Percentiles rank a stretch among this genome's conserved stretches.
These are phyloP conservation scores for Liodrosophila aerea DNA, from an alignment of 2,888 invertebrate species.

Conservation along the genomic window DNA sequence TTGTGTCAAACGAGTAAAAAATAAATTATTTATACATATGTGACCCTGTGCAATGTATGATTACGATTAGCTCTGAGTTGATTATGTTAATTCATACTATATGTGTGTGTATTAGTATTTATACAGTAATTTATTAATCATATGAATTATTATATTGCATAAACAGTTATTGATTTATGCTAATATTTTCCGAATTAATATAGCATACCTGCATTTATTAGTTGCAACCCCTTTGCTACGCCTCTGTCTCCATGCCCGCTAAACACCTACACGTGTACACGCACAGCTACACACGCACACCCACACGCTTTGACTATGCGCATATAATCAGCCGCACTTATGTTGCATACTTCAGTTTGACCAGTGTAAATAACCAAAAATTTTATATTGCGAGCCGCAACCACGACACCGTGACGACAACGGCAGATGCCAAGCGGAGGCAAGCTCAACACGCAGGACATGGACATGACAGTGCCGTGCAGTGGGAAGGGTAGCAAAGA, in stretches of 20 bases:
- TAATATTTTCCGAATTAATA: too few relatives aligned
- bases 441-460: conserved; percentile 1
- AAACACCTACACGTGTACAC: neutral
- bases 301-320: conserved; percentile 7
- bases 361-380: conserved; percentile 68
- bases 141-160: too few relatives aligned
- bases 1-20: too few relatives aligned
- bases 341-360: conserved; percentile 44
- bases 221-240: conserved; percentile 3
- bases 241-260: conserved; percentile 3
- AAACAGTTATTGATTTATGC: too few relatives aligned
- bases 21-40: too few relatives aligned
- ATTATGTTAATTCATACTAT: too few relatives aligned
- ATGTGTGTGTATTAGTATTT: too few relatives aligned
- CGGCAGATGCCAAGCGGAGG: conserved; percentile 54
- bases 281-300: neutral
- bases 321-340: conserved; percentile 49
- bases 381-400: conserved; percentile 62
- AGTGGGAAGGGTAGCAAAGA: neutral
- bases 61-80: too few relatives aligned
- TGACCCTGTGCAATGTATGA: too few relatives aligned
- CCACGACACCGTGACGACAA: conserved; percentile 73
- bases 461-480: neutral
- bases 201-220: too few relatives aligned
- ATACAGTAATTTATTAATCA: too few relatives aligned